A percentile compares a stretch with the other conserved stretches of the same genome.
Conservation (phyloP, 2,113 vertebrate genomes). For the Ophiodon elongatus region DNA sequence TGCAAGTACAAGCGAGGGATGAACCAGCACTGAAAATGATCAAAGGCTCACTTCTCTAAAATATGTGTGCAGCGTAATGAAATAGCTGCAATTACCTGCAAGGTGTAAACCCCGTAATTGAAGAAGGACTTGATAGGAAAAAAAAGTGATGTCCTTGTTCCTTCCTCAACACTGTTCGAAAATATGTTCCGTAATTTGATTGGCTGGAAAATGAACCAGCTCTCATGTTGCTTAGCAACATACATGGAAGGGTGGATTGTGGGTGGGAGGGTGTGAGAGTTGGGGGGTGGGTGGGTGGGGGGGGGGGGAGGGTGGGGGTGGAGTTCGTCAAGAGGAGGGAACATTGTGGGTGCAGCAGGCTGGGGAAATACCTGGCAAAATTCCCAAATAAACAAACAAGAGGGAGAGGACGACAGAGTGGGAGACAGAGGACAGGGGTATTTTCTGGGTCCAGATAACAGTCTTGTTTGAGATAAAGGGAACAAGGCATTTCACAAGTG, state of each 20-base stretch:
- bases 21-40: not conserved
- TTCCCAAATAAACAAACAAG: conserved; percentile 81
- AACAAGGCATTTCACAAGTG: conserved; percentile 39
- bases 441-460: conserved; percentile 54
- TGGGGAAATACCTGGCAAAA: conserved; percentile 84
- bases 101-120: not conserved
- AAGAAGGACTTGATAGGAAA: not conserved
- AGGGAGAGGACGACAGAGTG: conserved; percentile 22
- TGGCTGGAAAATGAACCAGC: conserved; percentile 67
- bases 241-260: conserved; percentile 50
- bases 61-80: not conserved
- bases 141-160: conserved; percentile 26
- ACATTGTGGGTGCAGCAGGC: conserved; percentile 68
- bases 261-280: conserved; percentile 42
- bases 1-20: not conserved
- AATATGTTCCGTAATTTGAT: conserved; percentile 66
- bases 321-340: conserved; percentile 59
- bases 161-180: conserved; percentile 59
- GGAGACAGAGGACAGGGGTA: conserved; percentile 40
- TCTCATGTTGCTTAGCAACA: conserved; percentile 82
- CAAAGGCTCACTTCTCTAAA: conserved; percentile 8
- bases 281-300: conserved; percentile 27
- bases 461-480: conserved; percentile 38
- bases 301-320: conserved; percentile 21
- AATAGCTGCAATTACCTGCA: not conserved